Conservation (phyloP, 2,113 vertebrate species). For the Amia ocellicauda region DNA sequence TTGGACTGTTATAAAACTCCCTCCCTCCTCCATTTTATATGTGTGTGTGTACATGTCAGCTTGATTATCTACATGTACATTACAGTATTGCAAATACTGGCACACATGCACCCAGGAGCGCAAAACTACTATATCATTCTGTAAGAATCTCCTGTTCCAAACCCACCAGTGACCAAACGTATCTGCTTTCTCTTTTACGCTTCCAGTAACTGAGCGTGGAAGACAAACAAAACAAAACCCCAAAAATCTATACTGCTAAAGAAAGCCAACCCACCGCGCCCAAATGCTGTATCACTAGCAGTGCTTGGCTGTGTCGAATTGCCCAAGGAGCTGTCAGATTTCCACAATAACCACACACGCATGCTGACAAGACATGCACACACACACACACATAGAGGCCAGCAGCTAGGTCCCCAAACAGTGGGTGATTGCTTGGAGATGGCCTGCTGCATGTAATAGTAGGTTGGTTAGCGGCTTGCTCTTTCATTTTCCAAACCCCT, state of each 20-base stretch:
- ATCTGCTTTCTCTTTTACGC: too few species aligned
- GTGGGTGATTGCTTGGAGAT: neutral
- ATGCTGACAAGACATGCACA: conserved; percentile 2
- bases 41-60: too few species aligned
- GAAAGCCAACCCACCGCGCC: too few species aligned
- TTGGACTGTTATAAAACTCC: too few species aligned
- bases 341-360: conserved; percentile 16
- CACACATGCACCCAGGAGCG: too few species aligned
- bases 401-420: neutral
- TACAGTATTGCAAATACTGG: too few species aligned
- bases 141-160: too few species aligned
- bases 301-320: neutral
- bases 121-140: too few species aligned
- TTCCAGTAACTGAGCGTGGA: too few species aligned
- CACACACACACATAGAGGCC: neutral
- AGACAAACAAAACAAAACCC: neutral
- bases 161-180: too few species aligned
- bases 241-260: neutral
- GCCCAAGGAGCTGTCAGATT: neutral
- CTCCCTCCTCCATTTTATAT: too few species aligned
- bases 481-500: conserved; percentile 1
- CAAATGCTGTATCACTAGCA: neutral
- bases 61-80: too few species aligned
- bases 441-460: conserved; percentile 3
- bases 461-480: conserved; percentile 2